These are phyloP conservation scores for Macrosiphum euphorbiae DNA, from an alignment of 2,888 invertebrate species.

Conservation along the genomic window DNA sequence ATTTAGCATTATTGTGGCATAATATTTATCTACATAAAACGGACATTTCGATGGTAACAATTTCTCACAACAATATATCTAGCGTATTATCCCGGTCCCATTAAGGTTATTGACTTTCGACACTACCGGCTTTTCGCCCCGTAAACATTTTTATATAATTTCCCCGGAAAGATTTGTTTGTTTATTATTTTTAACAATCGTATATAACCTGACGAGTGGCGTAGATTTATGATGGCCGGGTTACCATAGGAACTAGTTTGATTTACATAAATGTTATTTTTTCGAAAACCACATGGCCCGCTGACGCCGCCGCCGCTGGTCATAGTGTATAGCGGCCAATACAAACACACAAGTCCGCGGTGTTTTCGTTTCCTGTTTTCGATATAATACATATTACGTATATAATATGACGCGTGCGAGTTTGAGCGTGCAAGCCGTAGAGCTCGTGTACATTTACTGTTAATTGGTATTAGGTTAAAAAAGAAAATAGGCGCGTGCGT, in stretches of 20 bases:
- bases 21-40: neutral
- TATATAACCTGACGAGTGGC: constrained; percentile 28
- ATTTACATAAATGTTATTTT: constrained; percentile 60
- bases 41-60: constrained; percentile 4
- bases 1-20: neutral
- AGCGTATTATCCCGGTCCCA: neutral
- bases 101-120: constrained; percentile 15
- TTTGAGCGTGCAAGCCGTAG: neutral
- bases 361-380: constrained; percentile 51
- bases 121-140: neutral
- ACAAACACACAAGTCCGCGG: constrained; percentile 22
- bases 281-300: constrained; percentile 50
- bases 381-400: neutral
- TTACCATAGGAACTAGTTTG: constrained; percentile 44
- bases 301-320: neutral
- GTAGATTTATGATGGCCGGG: constrained; percentile 49
- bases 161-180: constrained; percentile 42
- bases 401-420: neutral
- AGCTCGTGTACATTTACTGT: neutral
- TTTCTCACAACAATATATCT: neutral
- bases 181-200: constrained; percentile 46
- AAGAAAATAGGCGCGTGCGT: neutral
- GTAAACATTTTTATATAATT: neutral
- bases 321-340: constrained; percentile 19
- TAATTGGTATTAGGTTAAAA: constrained; percentile 18